Evolutionary conservation across 64 coral and sea anemone species (phyloP).

Genomic region (Pachyseris speciosa): DNA sequence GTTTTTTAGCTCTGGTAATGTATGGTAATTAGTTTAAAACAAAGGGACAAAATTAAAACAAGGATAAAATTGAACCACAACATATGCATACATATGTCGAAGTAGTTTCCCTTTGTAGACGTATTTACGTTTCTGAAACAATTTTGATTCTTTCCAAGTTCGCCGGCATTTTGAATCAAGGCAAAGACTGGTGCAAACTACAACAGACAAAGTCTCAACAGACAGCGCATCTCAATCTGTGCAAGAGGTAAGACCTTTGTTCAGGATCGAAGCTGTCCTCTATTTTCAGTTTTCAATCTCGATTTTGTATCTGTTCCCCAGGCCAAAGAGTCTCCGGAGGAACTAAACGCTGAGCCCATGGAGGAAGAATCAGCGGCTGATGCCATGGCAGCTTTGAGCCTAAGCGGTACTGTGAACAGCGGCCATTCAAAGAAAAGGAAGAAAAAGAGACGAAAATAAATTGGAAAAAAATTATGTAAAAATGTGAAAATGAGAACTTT

Average conservation of each 20-base stretch:
- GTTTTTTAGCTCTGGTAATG: too few relatives aligned
- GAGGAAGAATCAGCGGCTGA: conserved; percentile 60
- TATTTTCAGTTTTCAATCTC: too few relatives aligned
- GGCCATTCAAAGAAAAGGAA: conserved; percentile 53
- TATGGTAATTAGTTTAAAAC: too few relatives aligned
- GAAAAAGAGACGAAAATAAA: conserved; percentile 70
- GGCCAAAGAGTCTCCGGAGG: neutral
- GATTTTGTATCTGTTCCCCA: neutral
- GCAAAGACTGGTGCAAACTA: conserved; percentile 64
- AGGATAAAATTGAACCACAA: too few relatives aligned
- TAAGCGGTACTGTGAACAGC: neutral
- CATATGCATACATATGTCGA: too few relatives aligned
- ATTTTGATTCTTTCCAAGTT: conserved; percentile 41
- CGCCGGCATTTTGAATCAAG: conserved; percentile 83
- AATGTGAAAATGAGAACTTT: neutral
- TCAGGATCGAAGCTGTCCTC: too few relatives aligned
- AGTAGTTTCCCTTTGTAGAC: neutral
- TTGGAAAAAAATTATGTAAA: neutral
- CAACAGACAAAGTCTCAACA: neutral
- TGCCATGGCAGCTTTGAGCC: conserved; percentile 41
- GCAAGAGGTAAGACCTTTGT: conserved; percentile 5
- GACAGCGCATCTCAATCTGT: neutral
- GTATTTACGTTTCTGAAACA: neutral
- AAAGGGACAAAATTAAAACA: too few relatives aligned
- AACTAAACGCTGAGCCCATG: conserved; percentile 35